A percentile compares a stretch with the other conserved stretches of the same genome.
Evolutionary conservation across 1,140 invertebrate genomes (phyloP).

Genomic region (Drosophila pseudoananassae): DNA sequence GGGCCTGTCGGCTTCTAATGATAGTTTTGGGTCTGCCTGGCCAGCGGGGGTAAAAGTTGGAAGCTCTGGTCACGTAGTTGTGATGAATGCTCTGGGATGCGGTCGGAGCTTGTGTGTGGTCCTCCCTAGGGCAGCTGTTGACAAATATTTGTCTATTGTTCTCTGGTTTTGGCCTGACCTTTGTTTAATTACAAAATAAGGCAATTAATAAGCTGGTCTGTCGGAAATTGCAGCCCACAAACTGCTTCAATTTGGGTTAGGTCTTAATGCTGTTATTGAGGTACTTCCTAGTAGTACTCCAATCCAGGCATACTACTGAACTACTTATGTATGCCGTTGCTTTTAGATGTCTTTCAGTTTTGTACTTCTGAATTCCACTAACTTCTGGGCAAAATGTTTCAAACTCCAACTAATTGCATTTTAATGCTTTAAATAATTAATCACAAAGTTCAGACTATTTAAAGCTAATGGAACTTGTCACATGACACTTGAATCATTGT

Average conservation of each 20-base stretch:
- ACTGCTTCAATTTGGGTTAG: constrained; percentile 1
- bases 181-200: constrained; percentile 68
- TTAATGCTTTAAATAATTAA: constrained; percentile 8
- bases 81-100: constrained; percentile 52
- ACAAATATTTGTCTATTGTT: constrained; percentile 53
- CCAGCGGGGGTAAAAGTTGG: constrained; percentile 1
- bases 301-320: neutral
- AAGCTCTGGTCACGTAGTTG: constrained; percentile 54
- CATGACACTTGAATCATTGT: constrained; percentile 3
- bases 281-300: too few relatives aligned
- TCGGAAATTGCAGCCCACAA: constrained; percentile 7
- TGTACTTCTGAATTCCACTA: neutral
- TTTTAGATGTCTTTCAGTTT: neutral
- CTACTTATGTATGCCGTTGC: neutral
- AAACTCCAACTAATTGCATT: constrained; percentile 21
- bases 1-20: constrained; percentile 31
- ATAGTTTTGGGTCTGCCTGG: constrained; percentile 35
- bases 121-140: constrained; percentile 42
- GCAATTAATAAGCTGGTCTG: constrained; percentile 54
- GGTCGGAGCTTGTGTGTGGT: neutral
- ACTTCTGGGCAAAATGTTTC: neutral
- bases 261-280: neutral
- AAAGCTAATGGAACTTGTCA: neutral
- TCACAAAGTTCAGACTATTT: constrained; percentile 3
- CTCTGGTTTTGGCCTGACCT: constrained; percentile 38